Conservation (phyloP, 2,888 invertebrate genomes). For the Hemaris fuciformis region DNA sequence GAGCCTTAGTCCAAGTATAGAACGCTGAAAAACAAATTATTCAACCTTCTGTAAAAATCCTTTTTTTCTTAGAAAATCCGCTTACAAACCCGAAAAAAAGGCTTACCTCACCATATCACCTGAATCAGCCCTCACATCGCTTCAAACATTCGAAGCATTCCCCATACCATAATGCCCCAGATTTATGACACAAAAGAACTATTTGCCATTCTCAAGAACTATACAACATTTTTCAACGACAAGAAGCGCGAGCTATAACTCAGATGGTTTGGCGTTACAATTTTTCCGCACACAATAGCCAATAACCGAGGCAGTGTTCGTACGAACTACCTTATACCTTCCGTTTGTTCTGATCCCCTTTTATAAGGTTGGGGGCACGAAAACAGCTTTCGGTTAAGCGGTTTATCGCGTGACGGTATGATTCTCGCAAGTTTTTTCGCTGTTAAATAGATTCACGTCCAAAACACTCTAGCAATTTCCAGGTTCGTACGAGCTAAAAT, state of each 20-base stretch:
- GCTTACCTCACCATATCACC: too few relatives aligned
- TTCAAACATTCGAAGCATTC: neutral
- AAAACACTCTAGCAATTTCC: too few relatives aligned
- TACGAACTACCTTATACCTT: conserved; percentile 6
- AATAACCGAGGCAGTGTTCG: conserved; percentile 11
- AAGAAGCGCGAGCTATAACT: neutral
- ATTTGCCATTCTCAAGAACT: neutral
- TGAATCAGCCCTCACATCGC: too few relatives aligned
- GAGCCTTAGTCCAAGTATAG: too few relatives aligned
- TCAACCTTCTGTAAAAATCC: too few relatives aligned
- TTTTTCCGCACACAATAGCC: conserved; percentile 13
- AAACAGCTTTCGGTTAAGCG: neutral
- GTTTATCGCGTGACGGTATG: too few relatives aligned
- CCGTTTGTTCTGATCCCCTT: conserved; percentile 13
- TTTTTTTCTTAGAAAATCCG: too few relatives aligned
- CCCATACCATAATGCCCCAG: neutral
- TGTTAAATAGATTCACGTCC: too few relatives aligned
- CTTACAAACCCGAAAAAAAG: too few relatives aligned
- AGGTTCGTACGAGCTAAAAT: too few relatives aligned
- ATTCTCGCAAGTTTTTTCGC: too few relatives aligned
- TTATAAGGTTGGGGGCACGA: neutral
- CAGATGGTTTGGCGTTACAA: conserved; percentile 5
- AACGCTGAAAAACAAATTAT: too few relatives aligned
- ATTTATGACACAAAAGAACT: neutral
- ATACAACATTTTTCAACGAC: neutral